Evolutionary conservation across 2,888 invertebrate species (phyloP).

Genomic region (Limnephilus marmoratus): DNA sequence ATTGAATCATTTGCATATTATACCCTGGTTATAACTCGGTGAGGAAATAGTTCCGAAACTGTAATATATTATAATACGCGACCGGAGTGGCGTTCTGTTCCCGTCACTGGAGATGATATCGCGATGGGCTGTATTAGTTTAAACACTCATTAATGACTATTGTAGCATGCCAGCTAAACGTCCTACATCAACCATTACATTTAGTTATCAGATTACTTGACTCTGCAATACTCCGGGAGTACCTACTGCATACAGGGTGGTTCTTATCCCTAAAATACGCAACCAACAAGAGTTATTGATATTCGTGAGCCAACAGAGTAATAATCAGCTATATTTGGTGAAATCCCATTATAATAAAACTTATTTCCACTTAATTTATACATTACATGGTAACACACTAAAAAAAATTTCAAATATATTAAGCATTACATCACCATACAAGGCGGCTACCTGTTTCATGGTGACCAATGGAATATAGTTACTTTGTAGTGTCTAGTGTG

Average conservation of each 20-base stretch:
- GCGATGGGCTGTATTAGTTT: background rate
- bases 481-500: no score
- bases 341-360: no score
- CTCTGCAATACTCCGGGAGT: background rate
- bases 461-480: no score
- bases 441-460: no score
- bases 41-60: background rate
- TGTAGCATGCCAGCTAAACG: background rate
- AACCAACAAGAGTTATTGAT: background rate
- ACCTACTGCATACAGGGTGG: background rate
- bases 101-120: background rate
- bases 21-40: background rate
- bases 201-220: background rate
- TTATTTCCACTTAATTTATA: no score
- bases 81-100: background rate
- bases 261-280: background rate
- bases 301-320: background rate
- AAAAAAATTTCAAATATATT: no score
- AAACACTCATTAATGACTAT: background rate
- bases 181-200: background rate
- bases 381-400: no score
- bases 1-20: slow-evolving; percentile 20
- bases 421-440: no score
- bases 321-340: no score
- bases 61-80: background rate